Evolutionary conservation across 2,888 invertebrate genomes (phyloP), one percentile per base, ranked within the genome.

Genomic region (Cylloceria caligata): DNA sequence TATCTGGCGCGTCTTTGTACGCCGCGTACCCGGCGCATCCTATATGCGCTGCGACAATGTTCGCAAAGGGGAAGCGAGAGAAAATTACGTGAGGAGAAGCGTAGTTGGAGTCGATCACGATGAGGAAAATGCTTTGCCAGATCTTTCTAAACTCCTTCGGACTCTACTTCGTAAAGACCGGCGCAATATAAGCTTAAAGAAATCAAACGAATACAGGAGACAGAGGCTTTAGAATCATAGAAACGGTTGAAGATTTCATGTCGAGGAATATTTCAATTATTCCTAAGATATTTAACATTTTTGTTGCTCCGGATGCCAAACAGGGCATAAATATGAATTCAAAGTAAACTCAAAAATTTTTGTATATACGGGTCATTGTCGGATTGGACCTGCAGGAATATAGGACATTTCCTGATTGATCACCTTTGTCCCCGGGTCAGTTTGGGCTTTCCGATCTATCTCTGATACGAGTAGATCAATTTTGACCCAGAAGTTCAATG

Each of bases 1-100:
- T 88, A 84, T 82, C 85, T 81, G 74, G 39, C 78, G 27, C 52
- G 71, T 84, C 86, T 86, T 87, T 86, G 85, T 86, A 72, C 79
- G 65, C 81, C 19, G 72, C 57, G 42, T 55, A 73, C 47, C 49
- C 77, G 57, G 64, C 60, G 19, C 19, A 13, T 11, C 64, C 24
- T 64, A 60, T 42, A 52, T 24, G 36, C 34, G 45, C 39, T 24
- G 49, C 47, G 27, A 42, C 72, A 52, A 72, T 68, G 67, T 77
- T 68, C 60, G 76, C 67, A 62, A 76, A 72, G 16, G 42, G 74
- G 34, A 9, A 3, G 16, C 13, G n/a, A 47, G 47, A 16, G 49
- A 49, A 67, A 49, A 30, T 11, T 55, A 65, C 42, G n/a, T 2
- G 16, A 19, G 30, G 42, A 49, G 30, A 24, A 55, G 9, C 57